These are phyloP conservation scores for Heliconius cydno DNA, from an alignment of 2,888 invertebrate species.

Conservation along the genomic window DNA sequence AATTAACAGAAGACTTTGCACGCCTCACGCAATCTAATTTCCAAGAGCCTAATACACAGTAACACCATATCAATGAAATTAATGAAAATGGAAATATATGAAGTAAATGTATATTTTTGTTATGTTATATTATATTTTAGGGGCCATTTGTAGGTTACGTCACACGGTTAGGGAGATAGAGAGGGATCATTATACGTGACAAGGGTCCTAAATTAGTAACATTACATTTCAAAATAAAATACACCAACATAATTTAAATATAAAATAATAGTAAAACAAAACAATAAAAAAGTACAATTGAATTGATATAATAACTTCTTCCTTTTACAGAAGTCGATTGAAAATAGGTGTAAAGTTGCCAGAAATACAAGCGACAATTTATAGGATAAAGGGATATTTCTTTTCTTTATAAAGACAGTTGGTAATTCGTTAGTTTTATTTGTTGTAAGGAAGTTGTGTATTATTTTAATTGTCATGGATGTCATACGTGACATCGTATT, in stretches of 20 bases:
- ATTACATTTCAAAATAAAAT: too few relatives aligned
- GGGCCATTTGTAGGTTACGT: background rate
- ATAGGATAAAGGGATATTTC: too few relatives aligned
- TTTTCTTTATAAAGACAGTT: too few relatives aligned
- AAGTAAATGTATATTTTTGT: background rate
- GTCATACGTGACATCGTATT: background rate
- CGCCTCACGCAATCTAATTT: slow-evolving; percentile 65
- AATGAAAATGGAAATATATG: background rate
- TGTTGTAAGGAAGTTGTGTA: background rate
- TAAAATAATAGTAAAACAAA: too few relatives aligned
- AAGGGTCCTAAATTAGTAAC: too few relatives aligned
- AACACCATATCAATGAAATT: background rate
- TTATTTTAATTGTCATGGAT: background rate
- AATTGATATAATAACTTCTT: too few relatives aligned
- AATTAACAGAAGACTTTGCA: slow-evolving; percentile 71
- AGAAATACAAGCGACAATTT: too few relatives aligned
- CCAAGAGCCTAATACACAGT: slow-evolving; percentile 51
- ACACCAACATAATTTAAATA: too few relatives aligned
- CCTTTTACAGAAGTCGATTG: too few relatives aligned
- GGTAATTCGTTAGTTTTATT: background rate
- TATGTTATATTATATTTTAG: background rate
- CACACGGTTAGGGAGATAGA: background rate
- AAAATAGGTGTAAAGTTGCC: too few relatives aligned
- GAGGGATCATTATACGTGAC: too few relatives aligned
- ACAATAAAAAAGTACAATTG: too few relatives aligned